Conservation (phyloP, 2,888 invertebrate genomes). For the Malthinus flaveolus region DNA sequence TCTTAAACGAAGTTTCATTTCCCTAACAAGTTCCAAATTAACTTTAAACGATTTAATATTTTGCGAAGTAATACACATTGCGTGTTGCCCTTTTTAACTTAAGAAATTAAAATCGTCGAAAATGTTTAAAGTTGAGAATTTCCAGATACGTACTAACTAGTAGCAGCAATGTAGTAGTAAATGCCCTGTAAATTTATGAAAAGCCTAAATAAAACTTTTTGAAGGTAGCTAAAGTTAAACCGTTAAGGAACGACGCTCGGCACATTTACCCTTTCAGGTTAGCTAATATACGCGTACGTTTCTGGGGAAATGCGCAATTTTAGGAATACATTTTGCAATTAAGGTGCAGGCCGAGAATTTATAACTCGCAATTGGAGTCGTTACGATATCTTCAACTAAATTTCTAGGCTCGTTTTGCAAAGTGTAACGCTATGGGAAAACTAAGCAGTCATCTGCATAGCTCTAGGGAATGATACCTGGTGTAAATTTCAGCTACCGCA, state of each 20-base stretch:
- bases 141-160: background rate
- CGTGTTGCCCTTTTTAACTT: no score
- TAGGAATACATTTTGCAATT: constrained; percentile 46
- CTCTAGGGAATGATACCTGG: constrained; percentile 25
- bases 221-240: constrained; percentile 35
- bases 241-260: constrained; percentile 34
- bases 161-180: constrained; percentile 4
- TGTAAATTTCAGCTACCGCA: constrained; percentile 27
- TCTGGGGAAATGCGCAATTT: constrained; percentile 41
- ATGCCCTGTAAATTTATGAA: constrained; percentile 17
- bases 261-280: constrained; percentile 21
- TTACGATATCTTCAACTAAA: constrained; percentile 31
- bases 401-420: constrained; percentile 26
- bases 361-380: constrained; percentile 41
- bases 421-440: constrained; percentile 25
- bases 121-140: constrained; percentile 3
- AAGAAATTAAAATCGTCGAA: background rate
- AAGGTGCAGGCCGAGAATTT: constrained; percentile 46
- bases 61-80: no score
- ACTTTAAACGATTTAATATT: no score
- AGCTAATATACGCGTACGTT: constrained; percentile 37
- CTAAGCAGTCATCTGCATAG: constrained; percentile 25
- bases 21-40: no score
- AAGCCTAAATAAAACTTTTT: constrained; percentile 16
- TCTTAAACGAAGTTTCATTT: no score